Conservation (phyloP, 1,140 invertebrate species). For the Brachionus sp. region DNA sequence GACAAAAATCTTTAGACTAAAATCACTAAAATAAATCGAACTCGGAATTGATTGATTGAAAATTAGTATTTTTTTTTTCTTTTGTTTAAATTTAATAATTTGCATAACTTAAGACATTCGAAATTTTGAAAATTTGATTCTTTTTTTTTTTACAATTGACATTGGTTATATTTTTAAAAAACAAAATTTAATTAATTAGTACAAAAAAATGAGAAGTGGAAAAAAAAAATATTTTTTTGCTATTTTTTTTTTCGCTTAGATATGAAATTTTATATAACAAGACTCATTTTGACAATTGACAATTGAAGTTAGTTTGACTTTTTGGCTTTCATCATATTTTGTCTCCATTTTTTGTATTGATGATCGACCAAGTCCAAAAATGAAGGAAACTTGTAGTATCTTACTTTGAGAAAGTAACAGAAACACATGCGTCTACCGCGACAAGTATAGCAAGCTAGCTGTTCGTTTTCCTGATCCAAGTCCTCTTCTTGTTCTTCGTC, state of each 20-base stretch:
- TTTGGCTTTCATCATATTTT: slow-evolving; percentile 40
- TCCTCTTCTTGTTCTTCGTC: slow-evolving; percentile 28
- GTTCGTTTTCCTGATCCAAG: slow-evolving; percentile 24
- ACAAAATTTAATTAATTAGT: not conserved
- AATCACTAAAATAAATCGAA: slow-evolving; percentile 10
- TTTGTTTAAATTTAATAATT: not conserved
- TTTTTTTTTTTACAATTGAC: slow-evolving; percentile 21
- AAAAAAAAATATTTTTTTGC: not conserved
- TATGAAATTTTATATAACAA: not conserved
- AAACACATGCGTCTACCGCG: slow-evolving; percentile 45
- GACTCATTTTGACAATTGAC: not conserved
- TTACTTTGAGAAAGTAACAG: slow-evolving; percentile 41
- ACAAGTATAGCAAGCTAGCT: slow-evolving; percentile 33
- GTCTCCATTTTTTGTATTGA: slow-evolving; percentile 46
- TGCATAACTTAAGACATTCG: not conserved
- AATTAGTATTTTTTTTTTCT: not conserved
- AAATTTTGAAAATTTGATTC: not conserved
- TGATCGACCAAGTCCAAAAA: slow-evolving; percentile 41
- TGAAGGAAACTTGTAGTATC: slow-evolving; percentile 45
- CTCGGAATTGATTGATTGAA: not conserved
- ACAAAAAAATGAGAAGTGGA: not conserved
- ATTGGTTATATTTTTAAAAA: not conserved
- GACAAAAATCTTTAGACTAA: not conserved
- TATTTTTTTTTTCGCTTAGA: not conserved
- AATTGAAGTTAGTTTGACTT: slow-evolving; percentile 22